Evolutionary conservation across 2,113 vertebrate species (phyloP), one percentile per base, ranked within the genome.

Genomic region (Hucho hucho): DNA sequence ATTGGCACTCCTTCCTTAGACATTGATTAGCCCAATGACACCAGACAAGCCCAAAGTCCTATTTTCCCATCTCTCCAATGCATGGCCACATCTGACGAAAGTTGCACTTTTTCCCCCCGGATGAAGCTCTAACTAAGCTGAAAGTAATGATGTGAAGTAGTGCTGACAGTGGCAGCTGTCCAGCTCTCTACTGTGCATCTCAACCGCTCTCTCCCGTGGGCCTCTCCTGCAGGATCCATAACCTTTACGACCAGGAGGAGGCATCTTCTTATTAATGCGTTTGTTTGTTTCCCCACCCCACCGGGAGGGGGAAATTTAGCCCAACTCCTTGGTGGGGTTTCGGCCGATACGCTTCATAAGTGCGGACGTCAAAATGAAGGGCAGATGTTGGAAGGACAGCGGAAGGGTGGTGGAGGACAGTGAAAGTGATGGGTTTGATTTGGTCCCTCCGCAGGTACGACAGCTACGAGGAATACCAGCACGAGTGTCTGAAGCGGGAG

Each of bases 391-490:
- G 74, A 69, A 75, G 76, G 76, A 80, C 32, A 24, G 25, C 22
- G 32, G 20, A 43, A 9, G 72, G 58, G 43, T 1, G 37, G 37
- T 43, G 37, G 37, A 11, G 37, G 37, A 43, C 9, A 46, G 66
- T 24, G 67, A 6, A 32, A 24, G 29, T 69, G 67, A 47, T 26
- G 56, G 18, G 43, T 47, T 16, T 43, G 37, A 11, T 43, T 43
- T 26, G 5, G 58, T 73, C 56, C 49, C 20, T 61, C 53, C 9
- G 1, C 81, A 93, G 97, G 94, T 98, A 98, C 86, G 95, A 98
- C 95, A 98, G 96, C 93, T 98, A 97, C 66, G 98, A 99, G 91
- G 96, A 98, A 61, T 96, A 98, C 93, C 96, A 99, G 92, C 95
- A 96, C 46, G 96, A 98, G 90, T 93, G 93, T 91, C 95, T 98